Conservation (phyloP, 1,140 invertebrate species). For the Dendroctonus valens region DNA sequence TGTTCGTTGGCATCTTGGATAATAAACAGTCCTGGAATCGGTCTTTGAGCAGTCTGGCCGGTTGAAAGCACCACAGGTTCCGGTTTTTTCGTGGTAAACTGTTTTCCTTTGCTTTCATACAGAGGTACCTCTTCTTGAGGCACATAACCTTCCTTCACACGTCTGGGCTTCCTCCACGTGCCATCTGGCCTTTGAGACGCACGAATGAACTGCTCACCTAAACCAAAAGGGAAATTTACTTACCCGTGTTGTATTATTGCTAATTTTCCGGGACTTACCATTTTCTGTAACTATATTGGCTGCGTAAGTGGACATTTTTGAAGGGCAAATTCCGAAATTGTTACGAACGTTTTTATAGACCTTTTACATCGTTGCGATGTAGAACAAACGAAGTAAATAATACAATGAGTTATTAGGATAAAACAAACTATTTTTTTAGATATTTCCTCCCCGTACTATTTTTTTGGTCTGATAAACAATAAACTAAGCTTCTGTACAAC, state of each 20-base stretch:
- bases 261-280: constrained; percentile 23
- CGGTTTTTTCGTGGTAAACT: constrained; percentile 70
- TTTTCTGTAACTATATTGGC: constrained; percentile 32
- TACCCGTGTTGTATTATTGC: neutral
- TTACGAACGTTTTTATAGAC: neutral
- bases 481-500: no score
- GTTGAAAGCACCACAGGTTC: constrained; percentile 66
- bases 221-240: constrained; percentile 9
- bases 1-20: constrained; percentile 60
- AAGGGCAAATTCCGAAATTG: neutral
- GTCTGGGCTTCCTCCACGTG: constrained; percentile 93
- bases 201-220: constrained; percentile 84
- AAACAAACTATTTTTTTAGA: no score
- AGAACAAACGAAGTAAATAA: no score
- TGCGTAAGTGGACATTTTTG: constrained; percentile 29
- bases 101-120: constrained; percentile 95
- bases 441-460: no score
- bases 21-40: constrained; percentile 62
- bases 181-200: constrained; percentile 95
- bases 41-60: constrained; percentile 59
- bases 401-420: no score
- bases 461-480: no score
- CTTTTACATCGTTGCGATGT: no score
- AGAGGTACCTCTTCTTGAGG: constrained; percentile 97
- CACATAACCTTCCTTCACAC: constrained; percentile 96